phyloP scores from a whole-genome alignment of 2,797 vertebrate genomes.

The Pseudopleuronectes americanus region DNA sequence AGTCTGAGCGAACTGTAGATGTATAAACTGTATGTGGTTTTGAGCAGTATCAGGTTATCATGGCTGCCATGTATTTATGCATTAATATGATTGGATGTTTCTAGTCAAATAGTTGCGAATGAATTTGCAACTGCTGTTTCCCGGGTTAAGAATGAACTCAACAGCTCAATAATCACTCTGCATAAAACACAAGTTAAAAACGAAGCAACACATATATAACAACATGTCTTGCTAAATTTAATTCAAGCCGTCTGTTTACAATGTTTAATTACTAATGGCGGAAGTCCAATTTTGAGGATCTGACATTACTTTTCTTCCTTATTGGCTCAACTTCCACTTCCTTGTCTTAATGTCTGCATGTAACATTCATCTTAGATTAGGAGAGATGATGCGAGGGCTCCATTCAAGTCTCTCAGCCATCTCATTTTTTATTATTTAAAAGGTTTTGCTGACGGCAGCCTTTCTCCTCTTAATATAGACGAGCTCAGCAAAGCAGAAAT shows the following conservation, averaged over 20 bases:
- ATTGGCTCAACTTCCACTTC: constrained; percentile 8
- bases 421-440: constrained; percentile 53
- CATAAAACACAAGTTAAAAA: background rate
- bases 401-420: constrained; percentile 24
- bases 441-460: constrained; percentile 42
- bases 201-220: background rate
- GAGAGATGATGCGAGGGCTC: constrained; percentile 39
- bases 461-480: constrained; percentile 40
- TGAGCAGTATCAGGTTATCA: too few relatives aligned
- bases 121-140: background rate
- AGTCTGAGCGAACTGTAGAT: too few relatives aligned
- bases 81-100: too few relatives aligned
- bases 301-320: constrained; percentile 2
- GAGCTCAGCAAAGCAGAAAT: constrained; percentile 32
- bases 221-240: background rate
- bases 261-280: background rate
- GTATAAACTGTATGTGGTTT: too few relatives aligned
- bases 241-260: background rate
- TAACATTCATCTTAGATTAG: constrained; percentile 41
- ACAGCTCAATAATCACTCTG: background rate
- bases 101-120: too few relatives aligned
- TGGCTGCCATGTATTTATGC: too few relatives aligned
- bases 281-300: background rate
- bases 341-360: constrained; percentile 28
- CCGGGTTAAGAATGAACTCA: background rate